Percentiles rank a stretch among this genome's conserved stretches.
Evolutionary conservation across 2,113 vertebrate species (phyloP).

Genomic region (Dendrocopos noguchii): DNA sequence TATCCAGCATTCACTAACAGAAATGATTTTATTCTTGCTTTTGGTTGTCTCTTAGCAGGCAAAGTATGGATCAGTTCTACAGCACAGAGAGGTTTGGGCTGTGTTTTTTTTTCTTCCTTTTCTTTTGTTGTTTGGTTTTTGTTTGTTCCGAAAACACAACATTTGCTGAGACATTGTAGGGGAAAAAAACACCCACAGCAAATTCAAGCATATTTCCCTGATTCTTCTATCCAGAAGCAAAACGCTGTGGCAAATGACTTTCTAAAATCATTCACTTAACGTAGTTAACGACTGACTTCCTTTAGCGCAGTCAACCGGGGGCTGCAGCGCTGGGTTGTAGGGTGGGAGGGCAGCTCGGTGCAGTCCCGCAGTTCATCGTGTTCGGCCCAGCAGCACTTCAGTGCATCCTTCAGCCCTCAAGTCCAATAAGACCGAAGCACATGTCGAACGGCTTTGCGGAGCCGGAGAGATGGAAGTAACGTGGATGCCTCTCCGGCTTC

Average conservation of each 20-base stretch:
- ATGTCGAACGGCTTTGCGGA: conserved; percentile 18
- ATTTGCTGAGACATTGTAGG: not conserved
- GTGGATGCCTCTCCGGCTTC: not conserved
- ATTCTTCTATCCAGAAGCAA: not conserved
- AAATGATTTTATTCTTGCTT: not conserved
- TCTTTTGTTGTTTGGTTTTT: not conserved
- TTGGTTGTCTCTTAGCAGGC: not conserved
- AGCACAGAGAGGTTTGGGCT: not conserved
- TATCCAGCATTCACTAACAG: not conserved
- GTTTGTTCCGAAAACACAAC: not conserved
- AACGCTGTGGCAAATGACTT: not conserved
- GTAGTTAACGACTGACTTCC: not conserved
- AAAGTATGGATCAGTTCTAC: not conserved
- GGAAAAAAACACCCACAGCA: not conserved
- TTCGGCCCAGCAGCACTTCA: not conserved
- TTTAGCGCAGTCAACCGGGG: not conserved
- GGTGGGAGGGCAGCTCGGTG: not conserved
- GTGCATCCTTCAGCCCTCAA: not conserved
- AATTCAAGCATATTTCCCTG: not conserved
- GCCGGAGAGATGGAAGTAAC: not conserved
- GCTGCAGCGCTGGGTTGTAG: not conserved
- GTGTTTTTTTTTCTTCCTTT: not conserved
- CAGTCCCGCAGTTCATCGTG: not conserved
- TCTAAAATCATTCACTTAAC: not conserved
- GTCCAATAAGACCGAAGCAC: not conserved